These are phyloP conservation scores for Entomyzon cyanotis DNA, from an alignment of 2,113 vertebrate species.

Conservation along the genomic window DNA sequence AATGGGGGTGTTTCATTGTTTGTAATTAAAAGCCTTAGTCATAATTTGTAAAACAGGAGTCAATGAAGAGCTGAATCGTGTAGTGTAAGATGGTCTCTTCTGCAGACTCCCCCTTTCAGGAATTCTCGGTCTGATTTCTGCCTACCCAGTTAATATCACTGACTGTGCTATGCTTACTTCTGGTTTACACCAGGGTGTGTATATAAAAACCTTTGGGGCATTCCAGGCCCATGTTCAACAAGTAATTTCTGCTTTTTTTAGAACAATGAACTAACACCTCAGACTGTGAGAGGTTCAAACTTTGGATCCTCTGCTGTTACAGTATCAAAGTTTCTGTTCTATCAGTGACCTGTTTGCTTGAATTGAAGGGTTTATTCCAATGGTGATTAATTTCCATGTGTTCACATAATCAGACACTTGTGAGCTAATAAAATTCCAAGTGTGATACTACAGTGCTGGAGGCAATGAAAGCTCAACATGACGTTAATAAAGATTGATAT, in stretches of 20 bases:
- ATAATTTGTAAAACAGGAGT: background rate
- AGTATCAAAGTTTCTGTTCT: background rate
- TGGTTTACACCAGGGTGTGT: background rate
- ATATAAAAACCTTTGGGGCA: background rate
- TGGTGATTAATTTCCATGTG: background rate
- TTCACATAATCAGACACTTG: background rate
- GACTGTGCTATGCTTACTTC: background rate
- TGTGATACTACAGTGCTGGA: slow-evolving; percentile 6
- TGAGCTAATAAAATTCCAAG: slow-evolving; percentile 35
- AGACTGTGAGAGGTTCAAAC: background rate
- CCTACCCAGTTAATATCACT: background rate
- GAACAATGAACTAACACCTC: background rate
- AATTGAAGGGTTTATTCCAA: background rate
- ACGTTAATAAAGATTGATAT: slow-evolving; percentile 24
- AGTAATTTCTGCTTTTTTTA: background rate
- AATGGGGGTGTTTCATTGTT: background rate
- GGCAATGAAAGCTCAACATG: slow-evolving; percentile 39
- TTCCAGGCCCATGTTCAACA: background rate
- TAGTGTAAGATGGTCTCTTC: background rate
- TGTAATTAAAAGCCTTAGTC: background rate
- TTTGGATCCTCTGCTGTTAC: background rate
- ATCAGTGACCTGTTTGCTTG: background rate
- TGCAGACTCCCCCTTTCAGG: background rate
- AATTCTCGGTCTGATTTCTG: background rate
- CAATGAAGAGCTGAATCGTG: background rate